Conservation (phyloP, 1,140 invertebrate genomes). For the Neuroterus valhalla region DNA sequence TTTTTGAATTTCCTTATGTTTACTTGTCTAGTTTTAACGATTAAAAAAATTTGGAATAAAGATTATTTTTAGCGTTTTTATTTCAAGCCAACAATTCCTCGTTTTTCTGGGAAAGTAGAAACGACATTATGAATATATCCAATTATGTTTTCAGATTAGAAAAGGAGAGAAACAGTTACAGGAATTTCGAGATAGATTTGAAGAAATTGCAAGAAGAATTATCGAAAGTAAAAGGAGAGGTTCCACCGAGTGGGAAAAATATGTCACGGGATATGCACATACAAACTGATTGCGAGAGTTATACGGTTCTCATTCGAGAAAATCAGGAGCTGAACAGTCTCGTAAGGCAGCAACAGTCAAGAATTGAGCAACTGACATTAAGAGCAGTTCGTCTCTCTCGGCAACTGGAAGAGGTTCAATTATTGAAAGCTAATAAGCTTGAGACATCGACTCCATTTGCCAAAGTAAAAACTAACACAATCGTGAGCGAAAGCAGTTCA, state of each 20-base stretch:
- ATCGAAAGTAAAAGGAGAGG: conserved; percentile 57
- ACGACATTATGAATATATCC: conserved; percentile 11
- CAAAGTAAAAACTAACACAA: conserved; percentile 52
- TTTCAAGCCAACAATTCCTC: no score
- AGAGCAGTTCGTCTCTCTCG: conserved; percentile 60
- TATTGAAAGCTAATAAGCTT: conserved; percentile 38
- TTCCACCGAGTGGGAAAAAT: conserved; percentile 37
- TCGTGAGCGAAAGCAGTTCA: conserved; percentile 70
- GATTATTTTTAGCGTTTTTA: no score
- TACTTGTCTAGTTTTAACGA: no score
- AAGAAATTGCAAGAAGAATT: conserved; percentile 66
- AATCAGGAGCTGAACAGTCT: conserved; percentile 65
- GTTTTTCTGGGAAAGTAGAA: no score
- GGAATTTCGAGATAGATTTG: conserved; percentile 64
- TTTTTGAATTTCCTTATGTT: no score
- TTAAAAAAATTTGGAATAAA: no score
- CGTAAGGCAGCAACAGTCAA: conserved; percentile 64
- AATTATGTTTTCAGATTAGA: conserved; percentile 62
- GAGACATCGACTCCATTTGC: conserved; percentile 49
- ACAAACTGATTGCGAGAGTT: conserved; percentile 64
- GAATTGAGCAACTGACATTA: conserved; percentile 67
- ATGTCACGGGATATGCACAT: conserved; percentile 52
- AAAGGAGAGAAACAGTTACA: conserved; percentile 58
- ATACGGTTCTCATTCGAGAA: conserved; percentile 55
- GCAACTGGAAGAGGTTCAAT: conserved; percentile 65